Evolutionary conservation across 2,797 vertebrate species (phyloP).

Genomic region (Pygocentrus nattereri): DNA sequence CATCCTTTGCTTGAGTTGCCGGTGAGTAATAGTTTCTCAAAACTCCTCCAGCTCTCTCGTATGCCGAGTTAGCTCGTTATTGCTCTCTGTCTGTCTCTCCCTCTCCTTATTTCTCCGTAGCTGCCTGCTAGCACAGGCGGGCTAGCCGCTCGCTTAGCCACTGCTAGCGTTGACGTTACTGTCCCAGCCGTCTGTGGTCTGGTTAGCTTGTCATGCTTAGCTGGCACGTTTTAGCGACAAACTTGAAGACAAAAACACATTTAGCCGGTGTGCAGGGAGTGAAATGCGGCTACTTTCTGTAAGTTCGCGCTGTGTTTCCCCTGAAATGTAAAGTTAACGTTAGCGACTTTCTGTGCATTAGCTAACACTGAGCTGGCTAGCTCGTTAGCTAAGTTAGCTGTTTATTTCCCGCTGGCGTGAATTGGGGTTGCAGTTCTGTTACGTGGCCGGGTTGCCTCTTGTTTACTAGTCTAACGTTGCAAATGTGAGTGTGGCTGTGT

Average conservation of each 20-base stretch:
- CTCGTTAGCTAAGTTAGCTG: background rate
- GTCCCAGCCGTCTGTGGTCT: background rate
- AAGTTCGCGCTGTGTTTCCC: background rate
- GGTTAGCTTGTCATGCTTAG: background rate
- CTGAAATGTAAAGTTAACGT: too few relatives aligned
- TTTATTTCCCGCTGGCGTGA: background rate
- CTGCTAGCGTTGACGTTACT: background rate
- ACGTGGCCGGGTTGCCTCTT: too few relatives aligned
- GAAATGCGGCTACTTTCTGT: background rate
- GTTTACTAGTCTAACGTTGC: background rate
- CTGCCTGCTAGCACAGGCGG: background rate
- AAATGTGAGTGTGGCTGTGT: too few relatives aligned
- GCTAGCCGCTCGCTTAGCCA: background rate
- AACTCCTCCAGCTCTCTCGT: background rate
- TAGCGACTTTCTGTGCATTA: too few relatives aligned
- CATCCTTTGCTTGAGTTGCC: too few relatives aligned
- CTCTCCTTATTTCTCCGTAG: background rate
- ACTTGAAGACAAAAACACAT: background rate
- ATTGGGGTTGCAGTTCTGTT: too few relatives aligned
- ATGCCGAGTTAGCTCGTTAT: too few relatives aligned
- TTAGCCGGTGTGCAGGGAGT: background rate
- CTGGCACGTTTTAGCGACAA: background rate
- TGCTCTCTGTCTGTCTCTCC: too few relatives aligned
- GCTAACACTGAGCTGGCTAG: background rate
- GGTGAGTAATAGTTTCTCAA: background rate